These are phyloP conservation scores for Acronicta leporina DNA, from an alignment of 2,888 invertebrate genomes.

Conservation along the genomic window DNA sequence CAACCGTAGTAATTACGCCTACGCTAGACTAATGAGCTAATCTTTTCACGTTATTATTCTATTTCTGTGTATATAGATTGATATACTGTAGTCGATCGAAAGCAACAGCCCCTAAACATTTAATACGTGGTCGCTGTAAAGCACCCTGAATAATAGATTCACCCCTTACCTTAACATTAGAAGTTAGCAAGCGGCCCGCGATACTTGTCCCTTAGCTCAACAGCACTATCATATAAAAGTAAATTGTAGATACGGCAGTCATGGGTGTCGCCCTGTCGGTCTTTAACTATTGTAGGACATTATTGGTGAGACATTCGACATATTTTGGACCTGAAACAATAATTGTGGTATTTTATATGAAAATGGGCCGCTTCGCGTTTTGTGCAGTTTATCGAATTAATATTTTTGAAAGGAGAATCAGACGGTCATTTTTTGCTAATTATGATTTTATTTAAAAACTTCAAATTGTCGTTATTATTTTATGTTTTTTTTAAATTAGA, in stretches of 20 bases:
- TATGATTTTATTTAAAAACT: neutral
- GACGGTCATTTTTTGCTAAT: neutral
- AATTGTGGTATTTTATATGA: neutral
- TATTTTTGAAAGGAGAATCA: neutral
- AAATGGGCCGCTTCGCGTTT: neutral
- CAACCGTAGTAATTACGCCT: no score
- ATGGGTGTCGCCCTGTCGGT: conserved; percentile 3
- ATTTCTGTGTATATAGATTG: no score
- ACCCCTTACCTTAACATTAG: neutral
- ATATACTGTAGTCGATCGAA: neutral
- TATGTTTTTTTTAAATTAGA: neutral
- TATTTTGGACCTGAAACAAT: neutral
- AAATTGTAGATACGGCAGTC: neutral
- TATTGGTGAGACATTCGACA: conserved; percentile 15
- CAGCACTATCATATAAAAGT: conserved; percentile 6
- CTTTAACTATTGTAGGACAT: neutral
- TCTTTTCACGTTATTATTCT: no score
- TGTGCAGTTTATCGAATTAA: neutral
- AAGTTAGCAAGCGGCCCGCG: neutral
- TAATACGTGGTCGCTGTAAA: neutral
- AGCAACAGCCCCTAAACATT: neutral
- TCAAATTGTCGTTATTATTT: neutral
- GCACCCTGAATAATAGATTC: conserved; percentile 18
- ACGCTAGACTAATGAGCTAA: no score
- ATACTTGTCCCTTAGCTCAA: neutral